Evolutionary conservation across 2,888 invertebrate genomes (phyloP).

Genomic region (Ceramica pisi): DNA sequence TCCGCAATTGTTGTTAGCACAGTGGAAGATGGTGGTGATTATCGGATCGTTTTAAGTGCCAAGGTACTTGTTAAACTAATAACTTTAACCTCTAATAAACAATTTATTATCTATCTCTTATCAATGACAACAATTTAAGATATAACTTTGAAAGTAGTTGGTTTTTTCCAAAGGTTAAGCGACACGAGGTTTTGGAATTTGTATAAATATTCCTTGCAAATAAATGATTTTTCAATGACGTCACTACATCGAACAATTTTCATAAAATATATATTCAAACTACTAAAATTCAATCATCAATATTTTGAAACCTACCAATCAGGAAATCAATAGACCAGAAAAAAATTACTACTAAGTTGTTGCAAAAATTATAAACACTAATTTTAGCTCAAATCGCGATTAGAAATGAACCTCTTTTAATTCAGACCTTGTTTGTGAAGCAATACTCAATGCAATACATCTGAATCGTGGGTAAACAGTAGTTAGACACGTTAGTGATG

Average conservation of each 20-base stretch:
- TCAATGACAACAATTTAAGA: neutral
- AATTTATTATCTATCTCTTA: slow-evolving; percentile 5
- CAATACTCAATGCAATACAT: slow-evolving; percentile 44
- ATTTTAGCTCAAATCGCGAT: neutral
- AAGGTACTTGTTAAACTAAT: slow-evolving; percentile 18
- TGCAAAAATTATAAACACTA: slow-evolving; percentile 30
- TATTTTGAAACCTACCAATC: slow-evolving; percentile 30
- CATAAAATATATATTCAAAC: slow-evolving; percentile 9
- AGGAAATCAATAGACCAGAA: slow-evolving; percentile 34
- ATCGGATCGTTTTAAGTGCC: slow-evolving; percentile 14
- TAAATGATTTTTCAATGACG: neutral
- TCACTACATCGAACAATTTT: no score
- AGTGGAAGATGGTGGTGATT: slow-evolving; percentile 21
- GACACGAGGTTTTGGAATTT: neutral
- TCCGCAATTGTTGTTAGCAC: slow-evolving; percentile 12
- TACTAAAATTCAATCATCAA: neutral
- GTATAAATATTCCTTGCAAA: neutral
- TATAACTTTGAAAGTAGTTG: slow-evolving; percentile 12
- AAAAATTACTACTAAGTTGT: slow-evolving; percentile 14
- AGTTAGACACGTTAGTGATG: slow-evolving; percentile 35
- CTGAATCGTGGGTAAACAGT: slow-evolving; percentile 58
- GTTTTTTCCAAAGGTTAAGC: slow-evolving; percentile 3
- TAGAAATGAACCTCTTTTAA: slow-evolving; percentile 37
- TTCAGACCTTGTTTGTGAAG: slow-evolving; percentile 46
- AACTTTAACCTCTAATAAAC: slow-evolving; percentile 28